Evolutionary conservation across 2,888 invertebrate genomes (phyloP), one percentile per base, ranked within the genome.

Genomic region (Nephrocerus scutellatus): DNA sequence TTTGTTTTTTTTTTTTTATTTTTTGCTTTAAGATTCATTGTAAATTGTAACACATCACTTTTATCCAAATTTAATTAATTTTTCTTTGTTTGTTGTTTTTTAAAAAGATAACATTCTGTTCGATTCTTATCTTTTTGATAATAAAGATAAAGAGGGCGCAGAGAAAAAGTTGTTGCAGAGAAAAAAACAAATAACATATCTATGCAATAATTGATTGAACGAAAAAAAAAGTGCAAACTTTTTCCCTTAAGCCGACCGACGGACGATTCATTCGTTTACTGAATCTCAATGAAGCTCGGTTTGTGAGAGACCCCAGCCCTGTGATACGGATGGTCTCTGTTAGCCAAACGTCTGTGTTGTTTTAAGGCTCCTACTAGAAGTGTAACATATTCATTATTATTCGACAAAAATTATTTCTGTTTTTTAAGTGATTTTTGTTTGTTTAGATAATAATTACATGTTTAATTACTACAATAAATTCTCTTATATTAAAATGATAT

Each of bases 281-380:
- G 48, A 48, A 62, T 63, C 48, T 63, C 63, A 57, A 63, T 64
- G 55, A 62, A 63, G 53, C 62, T 64, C 57, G 65, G 62, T 54
- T 66, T 74, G 72, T 68, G 74, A 74, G 77, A 82, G 77, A 84
- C 83, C 74, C 83, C 83, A 76, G 89, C 86, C 80, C 92, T 89
- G 80, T 90, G 90, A 82, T 93, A 93, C 74, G 93, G 93, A 82
- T 93, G 92, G 76, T 92, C 91, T 81, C 93, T 63, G 59, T 62
- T 65, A 75, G 80, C 74, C 84, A 82, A 77, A 83, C 85, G 84
- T 87, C 85, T 86, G 79, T 78, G 79, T 76, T 74, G 75, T 74
- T 68, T 69, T 58, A 70, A 55, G 60, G 67, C 68, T 57, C 66
- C 70, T 68, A 70, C 62, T 69, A 67, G 53, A 62, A 62, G 2